Conservation (phyloP, 2,113 vertebrate species). For the Sylvia atricapilla region DNA sequence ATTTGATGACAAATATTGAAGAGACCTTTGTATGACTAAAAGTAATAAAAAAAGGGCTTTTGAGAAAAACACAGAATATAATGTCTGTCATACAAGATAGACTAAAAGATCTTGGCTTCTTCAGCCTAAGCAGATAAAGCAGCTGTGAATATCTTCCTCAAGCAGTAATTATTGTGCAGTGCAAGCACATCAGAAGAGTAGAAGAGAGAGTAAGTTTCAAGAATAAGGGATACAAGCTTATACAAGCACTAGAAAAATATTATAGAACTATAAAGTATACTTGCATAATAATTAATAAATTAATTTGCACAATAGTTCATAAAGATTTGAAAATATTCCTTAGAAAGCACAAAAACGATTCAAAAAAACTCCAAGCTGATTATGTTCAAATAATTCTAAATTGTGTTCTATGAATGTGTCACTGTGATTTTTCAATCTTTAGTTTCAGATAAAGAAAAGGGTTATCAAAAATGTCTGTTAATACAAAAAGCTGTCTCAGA, state of each 20-base stretch:
- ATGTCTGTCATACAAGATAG: neutral
- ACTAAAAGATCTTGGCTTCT: neutral
- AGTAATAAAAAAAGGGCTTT: neutral
- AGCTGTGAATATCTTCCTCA: neutral
- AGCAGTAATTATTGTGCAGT: neutral
- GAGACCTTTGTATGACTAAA: neutral
- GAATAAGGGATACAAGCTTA: neutral
- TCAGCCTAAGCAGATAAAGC: neutral
- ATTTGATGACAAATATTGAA: neutral
- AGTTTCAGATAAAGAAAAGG: neutral
- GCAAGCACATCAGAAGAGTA: neutral
- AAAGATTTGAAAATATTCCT: neutral
- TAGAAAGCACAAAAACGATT: neutral
- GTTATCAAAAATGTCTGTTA: neutral
- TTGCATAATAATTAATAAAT: neutral
- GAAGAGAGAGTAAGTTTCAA: neutral
- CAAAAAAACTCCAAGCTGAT: rapidly evolving
- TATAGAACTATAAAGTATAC: neutral
- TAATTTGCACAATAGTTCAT: neutral
- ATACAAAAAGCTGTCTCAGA: neutral
- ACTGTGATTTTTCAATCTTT: neutral
- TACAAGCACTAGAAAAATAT: neutral
- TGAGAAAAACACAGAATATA: neutral
- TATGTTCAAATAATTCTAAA: neutral
- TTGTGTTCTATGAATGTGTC: no score